Percentiles rank a stretch among this genome's conserved stretches.
Evolutionary conservation across 2,888 invertebrate species (phyloP).

Genomic region (Suillia variegata): DNA sequence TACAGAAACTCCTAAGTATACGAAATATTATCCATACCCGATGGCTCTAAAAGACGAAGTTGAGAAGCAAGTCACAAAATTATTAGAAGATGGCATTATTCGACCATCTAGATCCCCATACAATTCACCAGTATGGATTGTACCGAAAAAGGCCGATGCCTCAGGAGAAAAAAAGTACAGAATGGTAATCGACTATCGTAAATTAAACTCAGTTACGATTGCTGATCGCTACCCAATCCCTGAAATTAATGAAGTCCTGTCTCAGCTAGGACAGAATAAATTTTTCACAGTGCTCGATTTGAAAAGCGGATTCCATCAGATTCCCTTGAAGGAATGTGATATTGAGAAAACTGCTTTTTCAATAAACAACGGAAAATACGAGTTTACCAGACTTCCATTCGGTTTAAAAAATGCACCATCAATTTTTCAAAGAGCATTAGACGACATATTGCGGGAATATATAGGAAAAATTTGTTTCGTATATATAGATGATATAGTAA

Average conservation of each 20-base stretch:
- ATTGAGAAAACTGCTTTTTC: slow-evolving; percentile 14
- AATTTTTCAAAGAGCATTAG: slow-evolving; percentile 12
- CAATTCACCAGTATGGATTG: slow-evolving; percentile 20
- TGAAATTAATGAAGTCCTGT: not conserved
- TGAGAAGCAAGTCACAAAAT: not conserved
- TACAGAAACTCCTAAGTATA: slow-evolving; percentile 12
- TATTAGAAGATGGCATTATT: not conserved
- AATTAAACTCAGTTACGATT: not conserved
- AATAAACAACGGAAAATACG: slow-evolving; percentile 12
- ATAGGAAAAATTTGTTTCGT: too few species aligned
- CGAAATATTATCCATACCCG: slow-evolving; percentile 8
- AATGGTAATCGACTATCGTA: slow-evolving; percentile 5
- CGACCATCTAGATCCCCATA: too few species aligned
- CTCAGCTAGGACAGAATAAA: not conserved
- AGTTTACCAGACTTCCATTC: slow-evolving; percentile 8
- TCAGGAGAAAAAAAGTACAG: not conserved
- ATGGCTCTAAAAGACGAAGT: slow-evolving; percentile 1
- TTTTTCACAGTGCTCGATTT: slow-evolving; percentile 16
- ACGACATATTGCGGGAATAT: too few species aligned
- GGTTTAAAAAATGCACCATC: slow-evolving; percentile 10
- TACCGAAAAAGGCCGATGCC: not conserved
- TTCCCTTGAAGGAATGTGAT: slow-evolving; percentile 4
- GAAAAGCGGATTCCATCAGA: slow-evolving; percentile 22
- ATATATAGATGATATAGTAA: too few species aligned
- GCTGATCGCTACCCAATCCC: not conserved